phyloP scores from a whole-genome alignment of 2,797 vertebrate species.

The Coccyzus lansbergi region DNA sequence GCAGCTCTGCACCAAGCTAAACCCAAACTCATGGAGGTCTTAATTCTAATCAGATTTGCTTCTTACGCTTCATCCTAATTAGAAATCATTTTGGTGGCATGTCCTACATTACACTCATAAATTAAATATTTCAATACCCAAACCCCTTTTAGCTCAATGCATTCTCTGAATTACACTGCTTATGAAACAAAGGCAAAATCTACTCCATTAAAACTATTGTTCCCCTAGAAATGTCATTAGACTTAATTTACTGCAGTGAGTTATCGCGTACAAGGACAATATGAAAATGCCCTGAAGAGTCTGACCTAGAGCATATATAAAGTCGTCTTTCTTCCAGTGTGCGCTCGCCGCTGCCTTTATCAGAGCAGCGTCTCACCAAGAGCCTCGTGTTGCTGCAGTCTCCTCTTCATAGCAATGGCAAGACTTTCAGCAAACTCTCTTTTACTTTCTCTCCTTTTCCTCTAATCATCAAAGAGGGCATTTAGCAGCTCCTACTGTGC shows the following conservation, averaged over 20 bases:
- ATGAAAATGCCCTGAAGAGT: background rate
- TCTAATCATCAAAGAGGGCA: background rate
- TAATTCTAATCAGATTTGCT: constrained; percentile 1
- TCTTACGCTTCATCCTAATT: constrained; percentile 4
- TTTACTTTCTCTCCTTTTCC: background rate
- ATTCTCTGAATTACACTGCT: background rate
- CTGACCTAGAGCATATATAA: background rate
- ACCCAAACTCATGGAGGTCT: background rate
- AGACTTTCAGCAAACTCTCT: background rate
- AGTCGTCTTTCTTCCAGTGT: background rate
- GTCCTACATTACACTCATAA: background rate
- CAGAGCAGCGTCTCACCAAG: background rate
- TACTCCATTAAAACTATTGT: background rate
- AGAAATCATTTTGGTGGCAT: background rate
- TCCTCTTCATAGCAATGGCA: background rate
- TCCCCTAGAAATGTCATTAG: background rate
- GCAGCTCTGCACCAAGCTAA: background rate
- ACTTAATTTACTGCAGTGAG: background rate
- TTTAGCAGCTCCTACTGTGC: background rate
- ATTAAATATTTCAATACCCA: background rate
- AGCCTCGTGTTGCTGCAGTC: background rate
- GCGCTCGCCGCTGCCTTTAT: background rate
- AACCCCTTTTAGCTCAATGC: background rate
- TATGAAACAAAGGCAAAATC: background rate
- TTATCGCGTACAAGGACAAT: background rate